These are phyloP conservation scores for Sinocyclocheilus rhinocerous DNA, from an alignment of 2,113 vertebrate genomes.

Conservation along the genomic window DNA sequence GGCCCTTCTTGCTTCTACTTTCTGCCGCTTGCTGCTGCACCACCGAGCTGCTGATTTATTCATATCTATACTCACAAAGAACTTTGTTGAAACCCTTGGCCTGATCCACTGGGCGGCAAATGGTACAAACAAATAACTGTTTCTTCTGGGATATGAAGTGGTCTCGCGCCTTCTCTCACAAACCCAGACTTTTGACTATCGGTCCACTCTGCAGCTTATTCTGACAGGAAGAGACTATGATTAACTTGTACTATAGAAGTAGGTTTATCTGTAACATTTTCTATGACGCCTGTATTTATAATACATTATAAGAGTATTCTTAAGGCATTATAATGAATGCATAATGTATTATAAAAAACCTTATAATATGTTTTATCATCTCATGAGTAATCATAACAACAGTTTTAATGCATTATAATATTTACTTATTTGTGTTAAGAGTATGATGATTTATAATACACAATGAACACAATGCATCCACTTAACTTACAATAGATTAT, in stretches of 20 bases:
- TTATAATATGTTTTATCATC: too few relatives aligned
- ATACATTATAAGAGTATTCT: too few relatives aligned
- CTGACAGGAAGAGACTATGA: neutral
- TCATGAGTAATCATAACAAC: too few relatives aligned
- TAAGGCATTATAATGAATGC: too few relatives aligned
- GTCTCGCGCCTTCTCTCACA: neutral
- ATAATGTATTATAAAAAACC: too few relatives aligned
- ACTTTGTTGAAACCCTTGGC: neutral
- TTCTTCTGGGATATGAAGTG: neutral
- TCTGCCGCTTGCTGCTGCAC: neutral
- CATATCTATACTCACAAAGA: constrained; percentile 3
- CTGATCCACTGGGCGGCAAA: neutral
- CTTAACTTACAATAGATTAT: too few relatives aligned
- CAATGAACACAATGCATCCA: too few relatives aligned
- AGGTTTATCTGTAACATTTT: neutral
- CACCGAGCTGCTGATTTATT: constrained; percentile 19
- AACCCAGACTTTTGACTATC: neutral
- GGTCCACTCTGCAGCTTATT: neutral
- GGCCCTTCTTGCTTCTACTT: neutral
- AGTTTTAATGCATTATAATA: too few relatives aligned
- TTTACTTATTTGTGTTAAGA: too few relatives aligned
- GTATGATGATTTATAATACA: too few relatives aligned
- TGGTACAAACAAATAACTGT: neutral
- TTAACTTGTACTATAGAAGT: neutral
- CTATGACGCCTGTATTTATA: too few relatives aligned